phyloP scores from a whole-genome alignment of 2,888 invertebrate genomes.

The Cactoblastis cactorum region DNA sequence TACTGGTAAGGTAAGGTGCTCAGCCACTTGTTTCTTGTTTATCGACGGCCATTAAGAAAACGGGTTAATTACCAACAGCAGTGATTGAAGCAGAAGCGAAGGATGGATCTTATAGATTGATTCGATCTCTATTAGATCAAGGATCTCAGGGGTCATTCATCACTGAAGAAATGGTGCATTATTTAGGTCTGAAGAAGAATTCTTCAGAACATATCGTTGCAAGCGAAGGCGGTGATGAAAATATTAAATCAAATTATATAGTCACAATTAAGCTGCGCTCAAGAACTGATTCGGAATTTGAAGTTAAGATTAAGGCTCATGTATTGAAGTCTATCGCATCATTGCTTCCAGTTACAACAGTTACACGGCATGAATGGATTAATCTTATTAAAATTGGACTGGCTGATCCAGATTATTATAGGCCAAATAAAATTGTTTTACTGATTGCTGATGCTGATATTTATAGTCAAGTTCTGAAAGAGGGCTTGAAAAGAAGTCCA shows the following conservation, averaged over 20 bases:
- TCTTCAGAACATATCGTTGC: background rate
- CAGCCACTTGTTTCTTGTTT: no score
- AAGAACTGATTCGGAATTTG: background rate
- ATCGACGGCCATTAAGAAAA: no score
- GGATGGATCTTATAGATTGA: background rate
- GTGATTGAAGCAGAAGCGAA: conserved; percentile 4
- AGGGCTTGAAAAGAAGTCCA: background rate
- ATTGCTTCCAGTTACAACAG: background rate
- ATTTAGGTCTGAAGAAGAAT: conserved; percentile 2
- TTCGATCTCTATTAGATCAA: conserved; percentile 8
- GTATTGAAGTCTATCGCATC: conserved; percentile 9
- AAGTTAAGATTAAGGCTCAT: background rate
- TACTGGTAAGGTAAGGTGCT: no score
- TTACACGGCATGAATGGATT: background rate
- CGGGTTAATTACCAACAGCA: conserved; percentile 1
- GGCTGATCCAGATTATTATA: conserved; percentile 7
- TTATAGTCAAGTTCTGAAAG: conserved; percentile 6
- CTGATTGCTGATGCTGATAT: conserved; percentile 13
- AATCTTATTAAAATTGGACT: background rate
- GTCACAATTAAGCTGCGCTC: background rate
- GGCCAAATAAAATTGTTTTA: conserved; percentile 3
- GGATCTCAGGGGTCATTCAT: conserved; percentile 10
- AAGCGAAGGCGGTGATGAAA: conserved; percentile 2
- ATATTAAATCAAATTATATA: background rate
- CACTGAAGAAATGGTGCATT: background rate